phyloP scores from a whole-genome alignment of 2,888 invertebrate genomes.

The Idaea straminata region DNA sequence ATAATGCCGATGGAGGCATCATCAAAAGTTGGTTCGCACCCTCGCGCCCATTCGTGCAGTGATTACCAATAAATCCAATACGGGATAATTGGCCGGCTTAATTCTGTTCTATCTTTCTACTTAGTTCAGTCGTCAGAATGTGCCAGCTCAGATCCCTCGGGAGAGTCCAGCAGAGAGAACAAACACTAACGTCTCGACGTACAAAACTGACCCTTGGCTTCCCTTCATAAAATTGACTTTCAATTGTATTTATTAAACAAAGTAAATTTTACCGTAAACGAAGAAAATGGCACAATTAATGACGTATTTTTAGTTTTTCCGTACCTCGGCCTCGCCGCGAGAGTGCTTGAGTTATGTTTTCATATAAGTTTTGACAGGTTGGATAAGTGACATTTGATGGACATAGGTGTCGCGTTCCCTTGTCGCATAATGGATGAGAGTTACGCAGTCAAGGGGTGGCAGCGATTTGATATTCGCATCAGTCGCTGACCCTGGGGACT shows the following conservation, averaged over 20 bases:
- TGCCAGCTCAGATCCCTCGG: conserved; percentile 77
- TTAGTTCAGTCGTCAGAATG: conserved; percentile 81
- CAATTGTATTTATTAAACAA: conserved; percentile 42
- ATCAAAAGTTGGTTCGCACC: conserved; percentile 79
- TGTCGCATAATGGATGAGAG: conserved; percentile 66
- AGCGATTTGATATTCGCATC: conserved; percentile 76
- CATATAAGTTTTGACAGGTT: conserved; percentile 25
- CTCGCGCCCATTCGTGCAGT: conserved; percentile 80
- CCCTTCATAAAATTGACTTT: conserved; percentile 53
- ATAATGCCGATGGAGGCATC: conserved; percentile 77
- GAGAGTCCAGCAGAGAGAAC: conserved; percentile 70
- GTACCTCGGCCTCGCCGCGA: conserved; percentile 30
- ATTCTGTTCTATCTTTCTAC: conserved; percentile 81
- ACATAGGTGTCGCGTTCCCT: conserved; percentile 57
- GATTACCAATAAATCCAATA: conserved; percentile 81
- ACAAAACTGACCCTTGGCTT: conserved; percentile 57
- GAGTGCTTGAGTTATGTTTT: conserved; percentile 28
- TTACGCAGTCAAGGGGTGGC: conserved; percentile 71
- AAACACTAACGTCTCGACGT: conserved; percentile 57
- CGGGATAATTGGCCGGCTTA: conserved; percentile 81
- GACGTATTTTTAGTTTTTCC: conserved; percentile 59
- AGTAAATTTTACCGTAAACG: conserved; percentile 52
- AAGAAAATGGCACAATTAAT: conserved; percentile 66
- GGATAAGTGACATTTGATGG: conserved; percentile 52
- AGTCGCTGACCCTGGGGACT: conserved; percentile 62